These are phyloP conservation scores for Cydia pomonella DNA, from an alignment of 1,140 invertebrate species.

Conservation along the genomic window DNA sequence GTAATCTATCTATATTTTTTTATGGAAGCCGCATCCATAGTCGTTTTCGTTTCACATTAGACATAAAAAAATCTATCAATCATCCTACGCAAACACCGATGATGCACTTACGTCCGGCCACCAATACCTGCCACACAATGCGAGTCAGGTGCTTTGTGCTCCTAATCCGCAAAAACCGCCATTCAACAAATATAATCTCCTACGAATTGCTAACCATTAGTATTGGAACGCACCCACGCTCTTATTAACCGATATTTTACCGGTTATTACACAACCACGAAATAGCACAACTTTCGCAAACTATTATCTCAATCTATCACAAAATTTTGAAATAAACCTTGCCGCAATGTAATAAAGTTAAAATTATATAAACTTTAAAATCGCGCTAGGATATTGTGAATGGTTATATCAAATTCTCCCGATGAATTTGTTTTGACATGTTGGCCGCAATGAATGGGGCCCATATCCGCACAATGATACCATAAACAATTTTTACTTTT, in stretches of 20 bases:
- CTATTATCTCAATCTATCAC: constrained; percentile 47
- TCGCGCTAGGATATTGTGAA: background rate
- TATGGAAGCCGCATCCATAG: background rate
- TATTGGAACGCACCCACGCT: constrained; percentile 41
- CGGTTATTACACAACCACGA: constrained; percentile 60
- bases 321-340: constrained; percentile 34
- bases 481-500: constrained; percentile 68
- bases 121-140: constrained; percentile 59
- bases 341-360: background rate
- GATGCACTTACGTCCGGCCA: constrained; percentile 50
- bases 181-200: constrained; percentile 69
- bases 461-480: constrained; percentile 65
- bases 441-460: constrained; percentile 53
- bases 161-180: constrained; percentile 57
- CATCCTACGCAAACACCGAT: constrained; percentile 61
- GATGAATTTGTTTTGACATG: constrained; percentile 67
- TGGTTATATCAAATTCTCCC: background rate
- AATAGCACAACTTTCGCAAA: constrained; percentile 42
- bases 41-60: background rate
- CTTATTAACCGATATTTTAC: constrained; percentile 53
- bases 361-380: background rate
- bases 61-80: constrained; percentile 33
- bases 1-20: too few species aligned
- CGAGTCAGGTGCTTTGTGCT: constrained; percentile 70
- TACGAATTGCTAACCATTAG: constrained; percentile 53